Percentiles rank a stretch among this genome's conserved stretches.
These are phyloP conservation scores for Hestina assimilis DNA, from an alignment of 1,140 invertebrate genomes.

Conservation along the genomic window DNA sequence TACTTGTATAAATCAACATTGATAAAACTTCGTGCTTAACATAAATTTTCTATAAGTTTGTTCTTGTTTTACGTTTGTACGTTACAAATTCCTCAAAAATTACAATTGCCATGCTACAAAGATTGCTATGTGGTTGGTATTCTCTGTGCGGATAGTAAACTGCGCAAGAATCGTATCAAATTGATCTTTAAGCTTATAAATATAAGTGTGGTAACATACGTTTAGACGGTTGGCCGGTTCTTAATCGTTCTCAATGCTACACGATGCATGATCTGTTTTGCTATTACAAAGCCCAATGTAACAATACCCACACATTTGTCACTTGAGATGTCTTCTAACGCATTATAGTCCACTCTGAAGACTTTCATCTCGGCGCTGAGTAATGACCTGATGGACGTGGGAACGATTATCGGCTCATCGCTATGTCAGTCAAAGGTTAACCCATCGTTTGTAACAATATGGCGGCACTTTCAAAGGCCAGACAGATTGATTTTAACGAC, in stretches of 20 bases:
- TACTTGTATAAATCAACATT: not conserved
- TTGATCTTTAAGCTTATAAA: slow-evolving; percentile 1
- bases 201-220: not conserved
- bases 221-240: not conserved
- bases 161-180: not conserved
- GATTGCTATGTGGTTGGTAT: slow-evolving; percentile 15
- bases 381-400: slow-evolving; percentile 62
- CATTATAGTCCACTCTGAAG: slow-evolving; percentile 20
- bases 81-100: slow-evolving; percentile 7
- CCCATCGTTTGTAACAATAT: slow-evolving; percentile 41
- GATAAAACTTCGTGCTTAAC: not conserved
- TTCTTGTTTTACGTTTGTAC: not conserved
- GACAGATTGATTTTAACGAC: not conserved
- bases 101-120: slow-evolving; percentile 9
- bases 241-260: slow-evolving; percentile 16
- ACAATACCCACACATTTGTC: slow-evolving; percentile 61
- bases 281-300: slow-evolving; percentile 45
- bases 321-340: slow-evolving; percentile 42
- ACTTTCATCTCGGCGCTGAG: slow-evolving; percentile 62
- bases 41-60: not conserved
- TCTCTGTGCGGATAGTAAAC: slow-evolving; percentile 1
- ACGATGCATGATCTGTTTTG: slow-evolving; percentile 42
- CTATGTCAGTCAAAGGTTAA: slow-evolving; percentile 59
- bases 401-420: slow-evolving; percentile 58
- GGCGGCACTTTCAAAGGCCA: slow-evolving; percentile 51